Conservation (phyloP, 2,797 vertebrate species). For the Galago senegalensis region DNA sequence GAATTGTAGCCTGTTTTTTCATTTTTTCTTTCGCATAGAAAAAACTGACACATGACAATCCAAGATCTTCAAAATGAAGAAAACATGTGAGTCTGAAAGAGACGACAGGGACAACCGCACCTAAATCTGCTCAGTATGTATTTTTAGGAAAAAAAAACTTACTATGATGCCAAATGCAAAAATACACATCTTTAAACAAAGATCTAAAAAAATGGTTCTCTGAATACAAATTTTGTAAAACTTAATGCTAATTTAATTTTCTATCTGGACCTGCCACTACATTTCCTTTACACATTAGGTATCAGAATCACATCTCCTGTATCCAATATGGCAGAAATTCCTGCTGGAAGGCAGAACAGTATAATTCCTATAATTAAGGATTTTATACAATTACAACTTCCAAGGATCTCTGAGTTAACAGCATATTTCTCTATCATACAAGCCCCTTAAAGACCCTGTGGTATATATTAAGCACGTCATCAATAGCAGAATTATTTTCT, state of each 20-base stretch:
- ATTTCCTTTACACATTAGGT: slow-evolving; percentile 20
- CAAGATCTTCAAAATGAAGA: slow-evolving; percentile 1
- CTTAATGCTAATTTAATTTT: slow-evolving; percentile 13
- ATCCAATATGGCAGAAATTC: neutral
- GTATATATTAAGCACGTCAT: slow-evolving; percentile 68
- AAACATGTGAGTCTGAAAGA: neutral
- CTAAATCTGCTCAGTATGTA: neutral
- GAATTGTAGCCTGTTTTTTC: neutral
- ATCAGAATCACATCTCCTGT: neutral
- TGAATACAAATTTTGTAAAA: slow-evolving; percentile 38
- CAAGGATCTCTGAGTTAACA: slow-evolving; percentile 72
- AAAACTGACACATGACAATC: neutral
- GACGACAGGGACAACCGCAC: neutral
- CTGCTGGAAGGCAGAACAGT: slow-evolving; percentile 27
- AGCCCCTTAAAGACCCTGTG: slow-evolving; percentile 37
- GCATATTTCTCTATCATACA: slow-evolving; percentile 49
- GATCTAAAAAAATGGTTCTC: neutral
- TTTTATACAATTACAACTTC: slow-evolving; percentile 72
- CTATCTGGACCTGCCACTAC: neutral
- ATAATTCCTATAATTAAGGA: neutral
- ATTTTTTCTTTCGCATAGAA: neutral
- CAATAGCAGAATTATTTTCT: slow-evolving; percentile 80
- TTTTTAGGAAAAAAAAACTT: slow-evolving; percentile 38
- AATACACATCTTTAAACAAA: slow-evolving; percentile 20
- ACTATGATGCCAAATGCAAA: neutral